Base-by-base conservation (phyloP, 2,113 vertebrate species). In the Nanger granti region DNA sequence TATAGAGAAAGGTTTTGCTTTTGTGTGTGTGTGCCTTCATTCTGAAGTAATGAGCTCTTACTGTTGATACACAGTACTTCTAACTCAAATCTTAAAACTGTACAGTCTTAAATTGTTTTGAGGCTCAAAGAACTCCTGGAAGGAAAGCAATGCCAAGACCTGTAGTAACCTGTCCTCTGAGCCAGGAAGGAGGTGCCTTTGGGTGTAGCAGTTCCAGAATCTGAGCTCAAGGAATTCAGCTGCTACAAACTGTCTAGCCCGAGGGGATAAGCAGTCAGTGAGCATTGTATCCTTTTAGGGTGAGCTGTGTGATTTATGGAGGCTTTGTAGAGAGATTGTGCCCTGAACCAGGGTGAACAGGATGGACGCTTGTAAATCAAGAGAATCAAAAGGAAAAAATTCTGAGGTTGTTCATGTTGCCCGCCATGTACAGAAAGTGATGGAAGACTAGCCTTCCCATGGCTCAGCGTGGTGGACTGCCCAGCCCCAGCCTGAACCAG, bases 141-240 rank as follows among this genome's bases (percentile, higher is more conserved):
- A 88, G 88, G 76, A 66, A 41, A 90, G 41, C 8, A 62, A 73
- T 3, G 28, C 54, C 86, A 26, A 60, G 34, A 85, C 86, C 44
- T 90, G 92, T 31, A 4, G 14, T 29, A 55, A 95, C 97, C 14
- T 47, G 91, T 47, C 66, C 60, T 89, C 80, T 4, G 17, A 44
- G 15, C 41, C 12, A 34, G 8, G 52, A 83, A 41, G n/a, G 52
- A 94, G 80, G 41, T 13, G 44, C 83, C 60, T 20, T 49, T 47
- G 11, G n/a, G 34, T 37, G n/a, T 11, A 87, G 86, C 60, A 84
- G 49, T 94, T 94, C 91, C 88, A 84, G 93, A 41, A 52, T 94
- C 54, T 84, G 79, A 95, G 91, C 44, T 94, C n/a, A 41, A 94
- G 94, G 94, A 95, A 97, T 90, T 96, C 69, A 94, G 86, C 49